Conservation (phyloP, 2,888 invertebrate species). For the Apotomis capreana region DNA sequence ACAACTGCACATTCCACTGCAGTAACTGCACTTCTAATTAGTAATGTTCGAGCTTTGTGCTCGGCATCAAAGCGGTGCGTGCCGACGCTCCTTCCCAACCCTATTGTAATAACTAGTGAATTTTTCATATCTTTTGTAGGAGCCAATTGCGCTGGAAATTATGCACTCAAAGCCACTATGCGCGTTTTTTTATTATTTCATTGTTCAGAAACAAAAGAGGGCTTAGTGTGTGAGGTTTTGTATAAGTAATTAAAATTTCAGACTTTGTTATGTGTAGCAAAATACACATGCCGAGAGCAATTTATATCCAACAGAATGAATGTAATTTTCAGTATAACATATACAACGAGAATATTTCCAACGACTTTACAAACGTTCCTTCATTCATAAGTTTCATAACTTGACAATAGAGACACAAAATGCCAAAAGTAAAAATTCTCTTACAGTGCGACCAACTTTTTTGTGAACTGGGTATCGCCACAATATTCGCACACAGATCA, state of each 20-base stretch:
- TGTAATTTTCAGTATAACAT: too few relatives aligned
- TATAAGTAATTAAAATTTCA: neutral
- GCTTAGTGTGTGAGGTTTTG: neutral
- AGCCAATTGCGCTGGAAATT: constrained; percentile 38
- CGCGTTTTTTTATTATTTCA: constrained; percentile 18
- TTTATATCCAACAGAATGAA: too few relatives aligned
- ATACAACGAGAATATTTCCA: too few relatives aligned
- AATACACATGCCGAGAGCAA: neutral
- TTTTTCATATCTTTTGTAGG: constrained; percentile 39
- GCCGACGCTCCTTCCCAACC: constrained; percentile 29
- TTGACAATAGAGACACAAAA: too few relatives aligned
- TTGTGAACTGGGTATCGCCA: too few relatives aligned
- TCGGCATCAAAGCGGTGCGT: constrained; percentile 39
- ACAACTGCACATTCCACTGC: constrained; percentile 45
- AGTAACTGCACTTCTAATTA: constrained; percentile 62
- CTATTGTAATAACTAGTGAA: constrained; percentile 36
- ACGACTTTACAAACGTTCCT: too few relatives aligned
- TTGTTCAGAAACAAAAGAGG: constrained; percentile 1
- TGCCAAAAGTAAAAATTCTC: too few relatives aligned
- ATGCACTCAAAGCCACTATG: constrained; percentile 13
- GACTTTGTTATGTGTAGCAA: neutral
- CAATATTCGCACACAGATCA: too few relatives aligned
- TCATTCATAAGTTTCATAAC: too few relatives aligned
- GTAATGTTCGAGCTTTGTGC: constrained; percentile 48
- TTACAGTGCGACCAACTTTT: too few relatives aligned